Evolutionary conservation across 2,113 vertebrate genomes (phyloP).

Genomic region (Sterna hirundo): DNA sequence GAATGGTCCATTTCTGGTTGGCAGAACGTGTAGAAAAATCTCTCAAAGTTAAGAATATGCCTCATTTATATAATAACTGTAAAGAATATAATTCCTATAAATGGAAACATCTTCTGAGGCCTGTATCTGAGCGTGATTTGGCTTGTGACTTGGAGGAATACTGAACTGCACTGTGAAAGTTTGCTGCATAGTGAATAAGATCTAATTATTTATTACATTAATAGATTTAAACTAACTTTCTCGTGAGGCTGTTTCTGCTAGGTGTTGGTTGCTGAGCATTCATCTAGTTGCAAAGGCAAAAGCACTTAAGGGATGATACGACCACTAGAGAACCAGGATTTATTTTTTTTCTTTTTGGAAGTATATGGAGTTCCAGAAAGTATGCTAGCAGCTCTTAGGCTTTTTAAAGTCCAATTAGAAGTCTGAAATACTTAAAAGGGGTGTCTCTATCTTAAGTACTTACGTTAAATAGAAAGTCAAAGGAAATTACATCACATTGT

Average conservation of each 20-base stretch:
- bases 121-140: not conserved
- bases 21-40: not conserved
- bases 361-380: not conserved
- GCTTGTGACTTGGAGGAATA: not conserved
- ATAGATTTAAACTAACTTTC: not conserved
- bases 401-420: not conserved
- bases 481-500: slow-evolving; percentile 77
- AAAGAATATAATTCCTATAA: not conserved
- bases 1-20: not conserved
- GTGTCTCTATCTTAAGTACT: slow-evolving; percentile 31
- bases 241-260: not conserved
- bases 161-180: not conserved
- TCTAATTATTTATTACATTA: not conserved
- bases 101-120: not conserved
- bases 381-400: not conserved
- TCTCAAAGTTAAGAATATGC: not conserved
- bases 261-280: not conserved
- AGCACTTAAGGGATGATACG: not conserved
- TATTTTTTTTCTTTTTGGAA: not conserved
- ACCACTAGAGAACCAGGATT: not conserved
- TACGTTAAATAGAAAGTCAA: slow-evolving; percentile 70
- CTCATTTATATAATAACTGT: not conserved
- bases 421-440: slow-evolving; percentile 9
- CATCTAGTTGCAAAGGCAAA: not conserved
- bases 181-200: not conserved